Evolutionary conservation across 2,888 invertebrate genomes (phyloP), one percentile per base, ranked within the genome.

Genomic region (Octonoba sinensis): DNA sequence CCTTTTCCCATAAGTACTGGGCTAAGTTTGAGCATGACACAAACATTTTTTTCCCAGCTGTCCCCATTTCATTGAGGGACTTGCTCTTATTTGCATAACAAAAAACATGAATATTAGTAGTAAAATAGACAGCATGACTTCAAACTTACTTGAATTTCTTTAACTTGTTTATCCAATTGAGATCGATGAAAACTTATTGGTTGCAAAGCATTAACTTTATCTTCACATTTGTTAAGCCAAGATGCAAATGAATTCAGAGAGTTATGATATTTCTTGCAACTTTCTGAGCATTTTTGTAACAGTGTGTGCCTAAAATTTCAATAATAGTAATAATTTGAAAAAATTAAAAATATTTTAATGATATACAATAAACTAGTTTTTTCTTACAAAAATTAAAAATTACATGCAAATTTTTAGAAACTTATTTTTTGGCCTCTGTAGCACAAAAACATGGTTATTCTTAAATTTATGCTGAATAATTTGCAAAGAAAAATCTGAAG

Each of bases 191-290:
- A 93, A 13, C 87, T 86, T 0, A 93, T 92, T 0, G 95, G 93
- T 24, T 92, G 93, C 22, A 96, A 90, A 84, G 92, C 92, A 72
- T 93, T 92, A 16, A 97, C 90, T 85, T 95, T 93, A 86, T 94
- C 94, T 89, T 97, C 97, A 0, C 95, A 94, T 84, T 94, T 93
- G 1, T 93, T 91, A 75, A 98, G 89, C 97, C 97, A 97, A 0
- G 95, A 94, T 0, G 95, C 89, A 91, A 96, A 96, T 0, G 92
- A 90, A 86, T 96, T 96, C 69, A 95, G 92, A 0, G 93, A 93
- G 86, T 93, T 92, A 87, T 94, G 93, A 90, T 95, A 97, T 87
- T 96, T 96, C 86, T 94, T 94, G 89, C 94, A 96, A 88, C 95
- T 96, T 88, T 96, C 96, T 12, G 83, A 93, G 88, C 96, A 95